phyloP scores from a whole-genome alignment of 2,888 invertebrate genomes.

The Norana najaformis region DNA sequence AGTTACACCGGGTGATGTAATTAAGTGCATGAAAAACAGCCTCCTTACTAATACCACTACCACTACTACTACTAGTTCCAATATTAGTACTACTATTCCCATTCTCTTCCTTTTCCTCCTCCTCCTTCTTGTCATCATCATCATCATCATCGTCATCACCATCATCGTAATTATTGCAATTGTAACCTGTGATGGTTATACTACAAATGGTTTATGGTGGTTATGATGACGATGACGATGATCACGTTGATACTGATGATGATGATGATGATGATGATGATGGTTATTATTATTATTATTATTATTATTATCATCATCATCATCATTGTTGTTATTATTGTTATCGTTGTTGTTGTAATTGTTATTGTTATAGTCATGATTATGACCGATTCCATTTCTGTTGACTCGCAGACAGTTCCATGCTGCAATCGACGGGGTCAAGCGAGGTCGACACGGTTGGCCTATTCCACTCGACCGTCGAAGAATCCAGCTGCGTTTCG shows the following conservation, averaged over 20 bases:
- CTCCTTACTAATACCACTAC: too few relatives aligned
- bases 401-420: not conserved
- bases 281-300: not conserved
- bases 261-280: slow-evolving; percentile 22
- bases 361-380: not conserved
- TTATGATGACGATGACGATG: slow-evolving; percentile 30
- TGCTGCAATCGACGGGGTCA: not conserved
- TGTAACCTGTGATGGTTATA: not conserved
- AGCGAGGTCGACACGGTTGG: slow-evolving; percentile 13
- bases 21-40: too few relatives aligned
- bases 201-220: not conserved
- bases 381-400: not conserved
- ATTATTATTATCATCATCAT: too few relatives aligned
- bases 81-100: too few relatives aligned
- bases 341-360: too few relatives aligned
- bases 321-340: too few relatives aligned
- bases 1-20: too few relatives aligned
- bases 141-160: too few relatives aligned
- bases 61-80: too few relatives aligned
- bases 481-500: not conserved
- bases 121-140: too few relatives aligned
- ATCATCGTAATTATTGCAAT: not conserved
- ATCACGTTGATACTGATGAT: slow-evolving; percentile 26
- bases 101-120: too few relatives aligned
- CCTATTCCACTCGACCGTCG: not conserved